A percentile compares a stretch with the other conserved stretches of the same genome.
These are phyloP conservation scores for Drosophila quinaria DNA, from an alignment of 2,888 invertebrate genomes.

Conservation along the genomic window DNA sequence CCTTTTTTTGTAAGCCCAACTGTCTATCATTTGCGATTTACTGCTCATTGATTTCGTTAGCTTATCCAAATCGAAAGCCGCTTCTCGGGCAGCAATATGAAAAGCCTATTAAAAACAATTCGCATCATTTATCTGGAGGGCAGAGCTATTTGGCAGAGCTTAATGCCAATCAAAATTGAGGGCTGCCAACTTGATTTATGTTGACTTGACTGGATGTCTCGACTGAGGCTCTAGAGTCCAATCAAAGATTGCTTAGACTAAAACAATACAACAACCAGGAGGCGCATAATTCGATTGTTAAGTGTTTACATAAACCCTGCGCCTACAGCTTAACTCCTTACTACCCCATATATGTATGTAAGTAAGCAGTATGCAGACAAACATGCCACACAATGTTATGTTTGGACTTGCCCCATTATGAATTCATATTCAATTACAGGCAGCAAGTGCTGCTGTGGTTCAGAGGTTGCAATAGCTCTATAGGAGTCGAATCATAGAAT, in stretches of 20 bases:
- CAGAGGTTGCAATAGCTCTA: slow-evolving; percentile 24
- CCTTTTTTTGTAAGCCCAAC: neutral
- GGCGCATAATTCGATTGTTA: slow-evolving; percentile 53
- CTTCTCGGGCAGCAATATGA: neutral
- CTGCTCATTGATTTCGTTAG: slow-evolving; percentile 38
- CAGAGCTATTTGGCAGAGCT: slow-evolving; percentile 22
- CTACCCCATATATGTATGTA: slow-evolving; percentile 3
- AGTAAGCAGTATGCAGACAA: slow-evolving; percentile 21
- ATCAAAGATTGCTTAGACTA: slow-evolving; percentile 22
- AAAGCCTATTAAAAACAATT: slow-evolving; percentile 57
- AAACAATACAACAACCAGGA: neutral
- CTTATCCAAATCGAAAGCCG: slow-evolving; percentile 8
- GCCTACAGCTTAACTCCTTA: slow-evolving; percentile 9
- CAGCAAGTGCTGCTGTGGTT: slow-evolving; percentile 24
- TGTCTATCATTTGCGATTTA: slow-evolving; percentile 27
- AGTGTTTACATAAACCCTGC: slow-evolving; percentile 48
- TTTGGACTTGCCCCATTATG: slow-evolving; percentile 54
- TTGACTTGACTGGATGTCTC: neutral
- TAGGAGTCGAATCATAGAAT: slow-evolving; percentile 18
- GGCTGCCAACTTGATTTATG: slow-evolving; percentile 28
- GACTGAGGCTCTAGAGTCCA: slow-evolving; percentile 15
- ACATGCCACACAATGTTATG: slow-evolving; percentile 35
- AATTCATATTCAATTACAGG: slow-evolving; percentile 79
- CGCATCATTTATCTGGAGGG: slow-evolving; percentile 51
- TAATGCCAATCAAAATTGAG: slow-evolving; percentile 56